Conservation (phyloP, 2,113 vertebrate genomes). For the Octodon degus region DNA sequence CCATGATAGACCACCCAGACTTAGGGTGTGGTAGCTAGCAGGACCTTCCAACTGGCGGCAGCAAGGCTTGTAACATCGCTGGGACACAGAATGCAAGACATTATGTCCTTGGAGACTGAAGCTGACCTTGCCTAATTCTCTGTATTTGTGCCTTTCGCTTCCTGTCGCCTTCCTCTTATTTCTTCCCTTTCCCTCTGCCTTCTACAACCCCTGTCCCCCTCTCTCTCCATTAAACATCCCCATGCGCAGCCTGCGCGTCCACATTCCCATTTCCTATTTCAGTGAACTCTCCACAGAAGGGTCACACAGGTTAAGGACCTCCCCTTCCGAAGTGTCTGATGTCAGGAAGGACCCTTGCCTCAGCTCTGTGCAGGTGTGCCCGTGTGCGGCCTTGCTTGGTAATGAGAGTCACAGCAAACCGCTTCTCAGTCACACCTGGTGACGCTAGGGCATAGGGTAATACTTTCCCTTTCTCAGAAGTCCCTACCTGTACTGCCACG, state of each 20-base stretch:
- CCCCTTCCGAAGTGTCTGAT: background rate
- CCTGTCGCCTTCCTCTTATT: background rate
- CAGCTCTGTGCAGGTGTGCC: background rate
- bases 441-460: background rate
- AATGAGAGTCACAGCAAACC: conserved; percentile 4
- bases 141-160: background rate
- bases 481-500: background rate
- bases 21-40: background rate
- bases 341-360: background rate
- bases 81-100: accelerated
- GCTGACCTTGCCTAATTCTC: background rate
- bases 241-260: background rate
- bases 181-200: background rate
- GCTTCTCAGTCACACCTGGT: background rate
- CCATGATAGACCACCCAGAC: background rate
- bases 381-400: background rate
- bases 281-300: background rate
- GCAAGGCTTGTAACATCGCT: accelerated
- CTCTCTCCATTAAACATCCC: background rate
- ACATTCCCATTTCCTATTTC: background rate
- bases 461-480: background rate
- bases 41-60: background rate
- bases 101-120: background rate
- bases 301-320: background rate
- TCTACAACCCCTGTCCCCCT: background rate